Base-by-base conservation (phyloP, 2,113 vertebrate species). In the Microtus oregoni region DNA sequence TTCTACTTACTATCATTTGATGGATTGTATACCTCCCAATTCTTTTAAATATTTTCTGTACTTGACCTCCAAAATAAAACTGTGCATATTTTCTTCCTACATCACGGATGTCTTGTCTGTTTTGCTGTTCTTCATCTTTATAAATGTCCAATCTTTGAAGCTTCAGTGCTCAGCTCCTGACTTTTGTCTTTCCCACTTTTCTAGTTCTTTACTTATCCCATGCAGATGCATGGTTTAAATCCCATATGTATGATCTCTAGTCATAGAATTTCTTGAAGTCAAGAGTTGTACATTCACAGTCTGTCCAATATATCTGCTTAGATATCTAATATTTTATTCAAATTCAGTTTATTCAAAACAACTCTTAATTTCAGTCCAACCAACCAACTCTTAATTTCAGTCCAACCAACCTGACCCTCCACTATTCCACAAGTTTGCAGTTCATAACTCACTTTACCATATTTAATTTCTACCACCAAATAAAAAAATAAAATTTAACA, bases 31-130 rank as follows among this genome's bases (percentile, higher is more conserved):
- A 58, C 65, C 20, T 88, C 28, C 11, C 41, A 67, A 2, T 86
- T 89, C 81, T 52, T 92, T 91, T 79, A 95, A 96, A 32, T 44
- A 83, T 95, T 79, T 77, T 58, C 28, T 81, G 94, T 38, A 61
- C 30, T 70, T 89, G 65, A 0, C 47, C 10, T 67, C 14, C 28
- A 73, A 38, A 93, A 68, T 30, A 85, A 96, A 94, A 85, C 3
- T 38, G 2, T 85, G 17, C 83, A 85, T n/a, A 41, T 85, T 95
- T 96, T 91, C 28, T 24, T 85, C 52, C n/a, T 83, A 13, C 3
- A 38, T 70, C 15, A 72, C 22, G 86, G 41, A 75, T 92, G 65
- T 67, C n/a, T 67, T 73, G 28, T 61, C 22, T 67, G 11, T 9
- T 91, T 82, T 96, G 38, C 55, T 47, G 82, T 15, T n/a, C 28